phyloP scores from a whole-genome alignment of 2,797 vertebrate species.

The Petrocephalus sullivani region DNA sequence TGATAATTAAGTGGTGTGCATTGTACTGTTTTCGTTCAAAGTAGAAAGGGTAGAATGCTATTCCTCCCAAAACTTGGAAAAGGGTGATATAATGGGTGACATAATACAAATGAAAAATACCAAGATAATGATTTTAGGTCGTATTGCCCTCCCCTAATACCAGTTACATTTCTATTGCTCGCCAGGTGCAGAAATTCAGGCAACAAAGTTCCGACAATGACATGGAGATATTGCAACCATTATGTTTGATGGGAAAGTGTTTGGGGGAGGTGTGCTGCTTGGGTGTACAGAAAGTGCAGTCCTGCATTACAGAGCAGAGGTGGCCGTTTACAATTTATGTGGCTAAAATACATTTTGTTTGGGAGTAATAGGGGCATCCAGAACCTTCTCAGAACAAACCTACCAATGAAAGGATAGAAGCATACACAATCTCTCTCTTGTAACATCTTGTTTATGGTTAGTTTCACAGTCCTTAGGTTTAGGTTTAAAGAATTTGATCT shows the following conservation, averaged over 20 bases:
- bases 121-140: too few relatives aligned
- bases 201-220: background rate
- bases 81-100: too few relatives aligned
- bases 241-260: background rate
- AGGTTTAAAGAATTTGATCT: background rate
- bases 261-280: background rate
- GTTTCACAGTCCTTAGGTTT: background rate
- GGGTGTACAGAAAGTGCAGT: background rate
- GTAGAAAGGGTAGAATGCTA: too few relatives aligned
- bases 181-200: background rate
- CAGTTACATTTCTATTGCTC: background rate
- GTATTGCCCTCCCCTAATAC: too few relatives aligned
- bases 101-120: too few relatives aligned
- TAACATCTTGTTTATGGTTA: background rate
- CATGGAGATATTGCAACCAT: background rate
- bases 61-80: too few relatives aligned
- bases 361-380: background rate
- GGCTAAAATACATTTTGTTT: conserved; percentile 1
- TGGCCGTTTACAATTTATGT: background rate
- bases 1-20: too few relatives aligned
- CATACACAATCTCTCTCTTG: background rate
- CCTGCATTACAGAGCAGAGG: background rate
- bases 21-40: too few relatives aligned
- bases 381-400: background rate
- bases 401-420: background rate